phyloP scores from a whole-genome alignment of 2,888 invertebrate genomes.

The Mellilla xanthometata region DNA sequence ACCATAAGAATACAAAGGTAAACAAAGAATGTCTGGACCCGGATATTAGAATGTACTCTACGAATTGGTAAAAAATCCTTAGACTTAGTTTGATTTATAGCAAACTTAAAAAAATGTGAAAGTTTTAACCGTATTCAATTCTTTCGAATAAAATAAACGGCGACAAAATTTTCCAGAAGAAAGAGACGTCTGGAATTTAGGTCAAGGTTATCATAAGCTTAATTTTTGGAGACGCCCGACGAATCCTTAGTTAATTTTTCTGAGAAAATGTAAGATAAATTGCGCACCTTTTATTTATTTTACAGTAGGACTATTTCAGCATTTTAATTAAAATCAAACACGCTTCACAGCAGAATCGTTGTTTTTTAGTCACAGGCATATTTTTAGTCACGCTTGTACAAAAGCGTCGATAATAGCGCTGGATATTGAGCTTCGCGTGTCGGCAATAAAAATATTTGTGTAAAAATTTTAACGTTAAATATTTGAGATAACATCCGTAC shows the following conservation, averaged over 20 bases:
- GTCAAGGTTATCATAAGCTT: background rate
- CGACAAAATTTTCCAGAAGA: too few species aligned
- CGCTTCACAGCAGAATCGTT: conserved; percentile 14
- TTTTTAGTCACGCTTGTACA: conserved; percentile 21
- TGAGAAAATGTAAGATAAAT: background rate
- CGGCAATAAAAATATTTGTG: conserved; percentile 39
- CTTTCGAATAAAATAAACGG: too few species aligned
- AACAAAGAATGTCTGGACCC: too few species aligned
- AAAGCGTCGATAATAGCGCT: conserved; percentile 21
- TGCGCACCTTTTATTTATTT: background rate
- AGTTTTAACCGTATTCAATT: background rate
- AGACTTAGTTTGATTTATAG: too few species aligned
- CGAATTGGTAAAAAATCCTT: too few species aligned
- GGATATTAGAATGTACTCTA: too few species aligned
- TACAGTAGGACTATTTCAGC: background rate
- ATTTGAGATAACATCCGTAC: conserved; percentile 52
- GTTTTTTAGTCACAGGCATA: conserved; percentile 6
- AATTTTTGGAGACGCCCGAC: background rate
- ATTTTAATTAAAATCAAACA: conserved; percentile 14
- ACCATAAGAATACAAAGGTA: too few species aligned
- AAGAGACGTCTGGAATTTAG: too few species aligned
- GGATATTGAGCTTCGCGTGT: conserved; percentile 44
- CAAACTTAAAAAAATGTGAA: too few species aligned
- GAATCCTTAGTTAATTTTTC: background rate
- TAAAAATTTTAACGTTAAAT: conserved; percentile 37